These are phyloP conservation scores for Subacronicta megacephala DNA, from an alignment of 2,888 invertebrate species.

Conservation along the genomic window DNA sequence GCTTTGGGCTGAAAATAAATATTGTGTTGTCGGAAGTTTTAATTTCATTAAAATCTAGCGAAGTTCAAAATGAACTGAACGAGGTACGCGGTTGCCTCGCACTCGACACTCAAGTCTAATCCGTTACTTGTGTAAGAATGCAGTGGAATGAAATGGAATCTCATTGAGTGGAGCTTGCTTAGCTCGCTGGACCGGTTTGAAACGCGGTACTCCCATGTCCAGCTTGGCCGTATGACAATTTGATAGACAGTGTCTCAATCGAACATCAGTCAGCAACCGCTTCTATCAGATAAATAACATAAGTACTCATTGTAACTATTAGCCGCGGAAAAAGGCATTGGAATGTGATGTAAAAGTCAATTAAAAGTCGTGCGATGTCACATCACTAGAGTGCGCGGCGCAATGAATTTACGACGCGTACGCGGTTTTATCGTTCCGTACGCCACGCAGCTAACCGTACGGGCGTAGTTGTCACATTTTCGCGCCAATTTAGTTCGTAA, in stretches of 20 bases:
- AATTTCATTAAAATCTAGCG: constrained; percentile 48
- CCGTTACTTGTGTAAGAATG: constrained; percentile 88
- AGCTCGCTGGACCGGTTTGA: constrained; percentile 82
- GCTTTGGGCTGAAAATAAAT: constrained; percentile 57
- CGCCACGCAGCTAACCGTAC: constrained; percentile 45
- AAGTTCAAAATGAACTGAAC: constrained; percentile 32
- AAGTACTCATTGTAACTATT: constrained; percentile 48
- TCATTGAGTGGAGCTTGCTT: constrained; percentile 83
- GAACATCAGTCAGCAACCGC: constrained; percentile 54
- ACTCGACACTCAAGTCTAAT: constrained; percentile 71
- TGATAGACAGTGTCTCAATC: constrained; percentile 79
- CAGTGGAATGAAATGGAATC: constrained; percentile 88
- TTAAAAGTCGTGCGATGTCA: constrained; percentile 22
- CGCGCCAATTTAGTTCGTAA: constrained; percentile 71
- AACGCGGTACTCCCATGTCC: constrained; percentile 74
- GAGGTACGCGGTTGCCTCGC: constrained; percentile 56
- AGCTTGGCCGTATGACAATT: constrained; percentile 79
- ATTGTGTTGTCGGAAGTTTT: constrained; percentile 47
- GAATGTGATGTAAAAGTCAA: constrained; percentile 12
- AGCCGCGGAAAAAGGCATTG: constrained; percentile 24
- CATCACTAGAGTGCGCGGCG: constrained; percentile 66
- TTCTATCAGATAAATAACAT: constrained; percentile 48
- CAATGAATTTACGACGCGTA: constrained; percentile 67
- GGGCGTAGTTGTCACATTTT: constrained; percentile 69
- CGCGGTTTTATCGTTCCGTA: constrained; percentile 65